Conservation (phyloP, 2,888 invertebrate genomes). For the Andrena hattorfiana region DNA sequence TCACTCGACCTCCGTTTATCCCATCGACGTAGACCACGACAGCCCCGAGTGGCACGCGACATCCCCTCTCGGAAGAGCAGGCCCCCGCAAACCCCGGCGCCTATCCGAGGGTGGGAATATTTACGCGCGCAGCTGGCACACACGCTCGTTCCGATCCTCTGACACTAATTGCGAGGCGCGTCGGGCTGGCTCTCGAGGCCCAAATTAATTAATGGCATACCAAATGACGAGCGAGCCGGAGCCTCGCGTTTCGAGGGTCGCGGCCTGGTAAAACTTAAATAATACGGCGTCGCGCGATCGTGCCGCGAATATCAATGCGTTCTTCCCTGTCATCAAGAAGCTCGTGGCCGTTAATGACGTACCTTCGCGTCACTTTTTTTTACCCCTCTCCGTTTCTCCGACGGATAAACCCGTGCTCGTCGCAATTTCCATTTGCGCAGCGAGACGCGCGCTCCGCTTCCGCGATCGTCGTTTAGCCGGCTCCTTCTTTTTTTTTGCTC, state of each 20-base stretch:
- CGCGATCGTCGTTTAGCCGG: too few relatives aligned
- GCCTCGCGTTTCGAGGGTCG: constrained; percentile 14
- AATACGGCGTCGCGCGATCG: constrained; percentile 39
- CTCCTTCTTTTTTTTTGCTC: too few relatives aligned
- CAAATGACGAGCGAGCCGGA: constrained; percentile 55
- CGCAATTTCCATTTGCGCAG: neutral
- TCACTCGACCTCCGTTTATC: too few relatives aligned
- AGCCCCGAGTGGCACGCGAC: too few relatives aligned
- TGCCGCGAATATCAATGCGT: constrained; percentile 58
- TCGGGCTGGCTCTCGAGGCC: constrained; percentile 50
- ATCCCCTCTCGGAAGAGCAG: too few relatives aligned
- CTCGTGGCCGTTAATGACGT: constrained; percentile 27
- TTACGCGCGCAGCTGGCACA: constrained; percentile 19
- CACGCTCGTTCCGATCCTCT: constrained; percentile 41
- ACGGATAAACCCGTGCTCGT: neutral
- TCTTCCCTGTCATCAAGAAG: constrained; percentile 27
- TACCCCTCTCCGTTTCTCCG: neutral
- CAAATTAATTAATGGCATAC: constrained; percentile 67
- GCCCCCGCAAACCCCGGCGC: too few relatives aligned
- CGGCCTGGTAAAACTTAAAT: constrained; percentile 37
- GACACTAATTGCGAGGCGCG: constrained; percentile 58
- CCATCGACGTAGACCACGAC: too few relatives aligned
- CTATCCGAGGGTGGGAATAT: constrained; percentile 15
- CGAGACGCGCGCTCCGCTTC: neutral
- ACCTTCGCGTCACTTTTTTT: neutral